Evolutionary conservation across 1,140 invertebrate species (phyloP), one percentile per base, ranked within the genome.

Genomic region (Bombyx mandarina): DNA sequence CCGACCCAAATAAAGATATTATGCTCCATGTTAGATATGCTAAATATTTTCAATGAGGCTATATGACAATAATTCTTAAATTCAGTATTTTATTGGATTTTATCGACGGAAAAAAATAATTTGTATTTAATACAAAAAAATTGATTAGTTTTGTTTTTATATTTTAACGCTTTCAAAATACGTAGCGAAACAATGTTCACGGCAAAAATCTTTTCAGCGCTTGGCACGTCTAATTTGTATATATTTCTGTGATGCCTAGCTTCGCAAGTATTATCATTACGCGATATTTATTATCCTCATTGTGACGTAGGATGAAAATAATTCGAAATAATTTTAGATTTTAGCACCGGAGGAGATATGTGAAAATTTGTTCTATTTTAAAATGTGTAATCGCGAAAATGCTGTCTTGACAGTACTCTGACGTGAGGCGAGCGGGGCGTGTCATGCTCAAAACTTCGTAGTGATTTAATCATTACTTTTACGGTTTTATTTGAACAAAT

Each of bases 281-380:
- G 49, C 46, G 49, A 10, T 43, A 56, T 49, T 56, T 56, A 49
- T 49, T 56, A 49, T 35, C 42, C 45, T 8, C 45, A 56, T 56
- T 56, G 54, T 56, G 54, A 56, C 54, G 54, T 56, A 56, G 44
- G 10, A 48, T 49, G 18, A 42, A 56, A 43, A 56, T 56, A 12
- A 56, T 7, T 35, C 48, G 54, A 26, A 56, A 48, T 46, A 42
- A 48, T 56, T 56, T 56, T 56, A 56, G 46, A 56, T 48, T 56
- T 56, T 48, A 56, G 54, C 54, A 56, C 54, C 54, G 43, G 54
- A 43, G 43, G 54, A 43, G 45, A 7, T 49, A 49, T 49, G 48
- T 46, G 54, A 45, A 49, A 56, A 10, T 56, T 56, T 56, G 54
- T 56, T 56, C 54, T 56, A 56, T 56, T 56, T 56, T 42, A 49